Evolutionary conservation across 2,888 invertebrate genomes (phyloP), one percentile per base, ranked within the genome.

Genomic region (Trachelus stipa): DNA sequence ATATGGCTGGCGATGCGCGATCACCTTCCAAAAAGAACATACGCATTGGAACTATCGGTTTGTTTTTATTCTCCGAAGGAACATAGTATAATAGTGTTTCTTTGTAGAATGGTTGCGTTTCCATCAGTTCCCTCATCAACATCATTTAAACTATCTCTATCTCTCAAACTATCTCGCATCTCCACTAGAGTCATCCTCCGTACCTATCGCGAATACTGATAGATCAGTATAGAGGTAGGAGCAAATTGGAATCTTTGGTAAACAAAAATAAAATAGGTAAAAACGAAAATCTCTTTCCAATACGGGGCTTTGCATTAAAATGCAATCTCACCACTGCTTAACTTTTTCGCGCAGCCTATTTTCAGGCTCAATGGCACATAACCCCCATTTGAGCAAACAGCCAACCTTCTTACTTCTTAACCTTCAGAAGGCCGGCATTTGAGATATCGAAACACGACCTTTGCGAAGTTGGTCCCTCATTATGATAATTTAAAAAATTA

Each of bases 221-320:
- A 9, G 56, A 56, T 56, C 15, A 40, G 56, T 0, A 56, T 9
- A 23, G 23, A 23, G 56, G 23, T 56, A 71, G 30, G 31, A 31
- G 71, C 31, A 71, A 71, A 71, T 71, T 31, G 31, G 33, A 34
- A 34, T 71, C 23, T 71, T 23, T 71, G 68, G n/a, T 34, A 83
- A 78, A 80, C 76, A 80, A 77, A 81, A 78, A 77, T 78, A 74
- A 75, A 35, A 56, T 23, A 56, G 75, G 71, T 80, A 84, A 86
- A 86, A 86, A 84, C 82, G 83, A 79, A 86, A 86, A 86, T 86
- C 86, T 85, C 76, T 87, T 87, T 87, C 84, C 87, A 83, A 86
- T 86, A 86, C 78, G 79, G 79, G 81, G 78, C 79, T 78, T 80
- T 78, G 81, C 80, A 81, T 82, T 83, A 84, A 85, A 85, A 81